Evolutionary conservation across 2,113 vertebrate genomes (phyloP).

Genomic region (Erpornis zantholeuca): DNA sequence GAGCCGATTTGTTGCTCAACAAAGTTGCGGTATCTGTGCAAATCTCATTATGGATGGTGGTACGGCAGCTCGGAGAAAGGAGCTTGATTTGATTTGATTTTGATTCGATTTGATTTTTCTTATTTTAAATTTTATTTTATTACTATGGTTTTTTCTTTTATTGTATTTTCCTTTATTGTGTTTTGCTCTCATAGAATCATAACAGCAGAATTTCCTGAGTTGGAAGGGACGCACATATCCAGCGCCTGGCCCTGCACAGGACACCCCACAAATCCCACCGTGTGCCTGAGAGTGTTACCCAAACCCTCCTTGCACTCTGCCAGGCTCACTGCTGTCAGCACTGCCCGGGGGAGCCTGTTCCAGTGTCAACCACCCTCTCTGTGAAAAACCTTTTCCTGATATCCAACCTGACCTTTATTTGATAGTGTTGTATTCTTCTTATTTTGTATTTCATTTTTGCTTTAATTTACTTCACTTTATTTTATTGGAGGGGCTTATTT

Average conservation of each 20-base stretch:
- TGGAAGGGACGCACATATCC: neutral
- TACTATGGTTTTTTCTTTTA: accelerated
- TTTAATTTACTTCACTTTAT: neutral
- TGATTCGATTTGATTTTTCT: neutral
- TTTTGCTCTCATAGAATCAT: neutral
- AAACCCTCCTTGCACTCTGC: too few relatives aligned
- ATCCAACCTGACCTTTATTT: neutral
- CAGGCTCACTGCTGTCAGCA: neutral
- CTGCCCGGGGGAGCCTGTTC: neutral
- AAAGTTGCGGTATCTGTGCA: neutral
- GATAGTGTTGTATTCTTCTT: neutral
- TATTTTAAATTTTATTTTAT: neutral
- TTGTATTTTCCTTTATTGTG: neutral
- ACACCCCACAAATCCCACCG: neutral
- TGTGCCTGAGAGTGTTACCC: accelerated
- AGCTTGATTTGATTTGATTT: neutral
- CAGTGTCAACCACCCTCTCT: neutral
- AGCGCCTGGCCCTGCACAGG: neutral
- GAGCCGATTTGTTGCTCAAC: too few relatives aligned
- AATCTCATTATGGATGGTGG: accelerated
- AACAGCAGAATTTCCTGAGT: neutral
- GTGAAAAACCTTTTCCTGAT: neutral
- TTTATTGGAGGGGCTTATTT: neutral
- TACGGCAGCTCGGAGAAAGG: neutral
- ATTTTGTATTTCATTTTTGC: neutral